phyloP scores from a whole-genome alignment of 2,888 invertebrate species.

The Erynnis tages region DNA sequence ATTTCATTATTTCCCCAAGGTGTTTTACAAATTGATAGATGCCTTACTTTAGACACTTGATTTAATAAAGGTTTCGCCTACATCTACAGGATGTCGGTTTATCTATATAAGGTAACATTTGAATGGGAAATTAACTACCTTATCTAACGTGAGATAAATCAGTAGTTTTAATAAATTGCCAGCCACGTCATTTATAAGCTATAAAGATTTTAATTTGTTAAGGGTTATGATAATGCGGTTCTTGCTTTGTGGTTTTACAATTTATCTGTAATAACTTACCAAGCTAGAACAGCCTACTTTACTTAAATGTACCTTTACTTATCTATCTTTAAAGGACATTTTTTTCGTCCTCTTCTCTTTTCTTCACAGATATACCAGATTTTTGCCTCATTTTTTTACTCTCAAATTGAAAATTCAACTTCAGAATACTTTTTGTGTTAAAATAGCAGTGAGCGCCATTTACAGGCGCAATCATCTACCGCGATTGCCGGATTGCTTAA shows the following conservation, averaged over 20 bases:
- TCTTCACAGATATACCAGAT: too few species aligned
- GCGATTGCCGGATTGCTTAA: slow-evolving; percentile 4
- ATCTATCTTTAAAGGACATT: too few species aligned
- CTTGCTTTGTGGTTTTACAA: neutral
- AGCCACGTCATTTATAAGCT: neutral
- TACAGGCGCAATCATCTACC: slow-evolving; percentile 1
- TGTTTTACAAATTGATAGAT: slow-evolving; percentile 19
- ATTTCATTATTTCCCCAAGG: slow-evolving; percentile 24
- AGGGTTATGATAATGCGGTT: neutral
- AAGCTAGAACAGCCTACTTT: too few species aligned
- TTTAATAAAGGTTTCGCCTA: slow-evolving; percentile 35
- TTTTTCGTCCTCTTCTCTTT: too few species aligned
- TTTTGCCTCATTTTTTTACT: too few species aligned
- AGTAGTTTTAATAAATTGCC: slow-evolving; percentile 23
- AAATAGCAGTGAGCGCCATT: neutral
- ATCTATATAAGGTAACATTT: slow-evolving; percentile 20
- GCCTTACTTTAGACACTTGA: slow-evolving; percentile 28
- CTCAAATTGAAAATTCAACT: too few species aligned
- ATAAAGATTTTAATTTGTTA: slow-evolving; percentile 16
- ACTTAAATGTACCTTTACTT: too few species aligned
- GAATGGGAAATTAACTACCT: slow-evolving; percentile 19
- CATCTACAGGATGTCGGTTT: slow-evolving; percentile 31
- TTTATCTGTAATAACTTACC: too few species aligned
- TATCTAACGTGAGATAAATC: slow-evolving; percentile 14
- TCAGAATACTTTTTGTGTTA: neutral